A percentile compares a stretch with the other conserved stretches of the same genome.
Conservation (phyloP, 2,797 vertebrate species). For the Petrocephalus schoutedeni region DNA sequence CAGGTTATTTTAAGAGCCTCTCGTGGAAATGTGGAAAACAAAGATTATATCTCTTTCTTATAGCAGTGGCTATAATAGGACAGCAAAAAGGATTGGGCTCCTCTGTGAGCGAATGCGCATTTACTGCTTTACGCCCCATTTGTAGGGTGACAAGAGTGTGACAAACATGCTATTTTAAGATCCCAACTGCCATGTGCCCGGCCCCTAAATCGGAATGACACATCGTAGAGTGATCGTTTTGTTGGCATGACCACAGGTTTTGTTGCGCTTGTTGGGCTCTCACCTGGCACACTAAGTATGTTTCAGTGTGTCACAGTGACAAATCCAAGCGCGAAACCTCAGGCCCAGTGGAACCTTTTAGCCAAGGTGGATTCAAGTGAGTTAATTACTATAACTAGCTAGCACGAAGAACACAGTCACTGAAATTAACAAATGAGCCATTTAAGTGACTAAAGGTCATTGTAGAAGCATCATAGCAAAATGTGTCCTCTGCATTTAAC, state of each 20-base stretch:
- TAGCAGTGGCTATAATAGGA: neutral
- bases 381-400: neutral
- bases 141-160: neutral
- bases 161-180: slow-evolving; percentile 1
- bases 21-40: neutral
- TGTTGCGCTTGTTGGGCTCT: neutral
- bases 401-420: neutral
- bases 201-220: neutral
- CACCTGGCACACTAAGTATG: neutral
- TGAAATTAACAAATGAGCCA: neutral
- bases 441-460: neutral
- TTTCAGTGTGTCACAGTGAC: neutral
- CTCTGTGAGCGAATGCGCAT: neutral
- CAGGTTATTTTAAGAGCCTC: neutral
- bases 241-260: neutral
- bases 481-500: too few species aligned
- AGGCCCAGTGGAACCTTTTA: neutral
- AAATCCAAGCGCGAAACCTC: neutral
- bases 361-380: neutral
- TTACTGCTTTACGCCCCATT: neutral
- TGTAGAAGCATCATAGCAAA: too few species aligned
- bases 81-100: neutral
- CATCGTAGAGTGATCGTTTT: neutral
- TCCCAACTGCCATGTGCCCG: neutral
- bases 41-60: slow-evolving; percentile 4